Percentiles rank a stretch among this genome's conserved stretches.
phyloP scores from a whole-genome alignment of 1,140 invertebrate genomes.

The Whitmania pigra region DNA sequence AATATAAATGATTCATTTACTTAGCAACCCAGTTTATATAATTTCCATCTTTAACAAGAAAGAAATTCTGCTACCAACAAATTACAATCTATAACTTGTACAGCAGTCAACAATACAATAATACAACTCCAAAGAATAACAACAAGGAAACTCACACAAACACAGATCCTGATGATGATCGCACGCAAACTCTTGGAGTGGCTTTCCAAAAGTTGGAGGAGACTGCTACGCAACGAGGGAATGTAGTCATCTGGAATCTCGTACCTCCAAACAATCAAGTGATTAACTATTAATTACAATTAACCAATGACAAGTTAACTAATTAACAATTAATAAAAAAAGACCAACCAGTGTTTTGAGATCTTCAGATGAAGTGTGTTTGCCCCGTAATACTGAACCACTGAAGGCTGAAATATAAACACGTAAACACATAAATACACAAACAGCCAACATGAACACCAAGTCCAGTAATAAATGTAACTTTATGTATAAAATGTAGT shows the following conservation, averaged over 20 bases:
- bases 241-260: slow-evolving; percentile 67
- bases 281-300: not conserved
- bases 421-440: too few species aligned
- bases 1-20: too few species aligned
- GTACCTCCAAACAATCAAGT: slow-evolving; percentile 37
- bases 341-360: slow-evolving; percentile 58
- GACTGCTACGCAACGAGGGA: slow-evolving; percentile 56
- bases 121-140: slow-evolving; percentile 10
- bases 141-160: not conserved
- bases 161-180: slow-evolving; percentile 65
- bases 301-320: not conserved
- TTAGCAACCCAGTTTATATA: too few species aligned
- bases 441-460: not conserved
- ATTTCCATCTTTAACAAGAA: too few species aligned
- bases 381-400: slow-evolving; percentile 83
- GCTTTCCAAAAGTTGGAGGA: slow-evolving; percentile 60
- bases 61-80: too few species aligned
- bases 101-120: too few species aligned
- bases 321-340: not conserved
- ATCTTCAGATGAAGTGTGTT: slow-evolving; percentile 74
- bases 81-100: too few species aligned
- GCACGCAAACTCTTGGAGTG: slow-evolving; percentile 64
- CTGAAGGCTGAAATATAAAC: slow-evolving; percentile 56
- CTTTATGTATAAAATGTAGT: too few species aligned
- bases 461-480: too few species aligned